Base-by-base conservation (phyloP, 2,113 vertebrate species). In the Ciconia maguari region DNA sequence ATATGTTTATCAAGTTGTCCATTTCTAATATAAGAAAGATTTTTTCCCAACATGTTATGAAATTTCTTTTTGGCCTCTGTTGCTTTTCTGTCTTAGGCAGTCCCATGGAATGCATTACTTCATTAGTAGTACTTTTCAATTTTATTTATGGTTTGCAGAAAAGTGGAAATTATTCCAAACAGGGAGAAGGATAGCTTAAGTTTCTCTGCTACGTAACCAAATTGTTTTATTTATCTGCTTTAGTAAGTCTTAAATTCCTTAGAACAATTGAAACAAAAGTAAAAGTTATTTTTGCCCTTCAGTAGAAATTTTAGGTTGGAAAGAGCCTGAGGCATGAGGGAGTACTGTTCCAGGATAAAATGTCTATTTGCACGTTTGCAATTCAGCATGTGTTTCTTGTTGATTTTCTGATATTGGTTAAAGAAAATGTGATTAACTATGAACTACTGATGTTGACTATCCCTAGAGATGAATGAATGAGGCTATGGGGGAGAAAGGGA, bases 341-440 rank as follows among this genome's bases (percentile, higher is more conserved):
- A 91, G 8, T 74, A 60, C 13, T 30, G 9, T 87, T 85, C 22
- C 27, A 90, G 66, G 21, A 69, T 62, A 83, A 77, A 84, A 77
- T 5, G 20, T 51, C 24, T 74, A 24, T 94, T 94, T 89, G 7
- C 36, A 38, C 70, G 38, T 44, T 62, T 95, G 7, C 64, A 93
- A 16, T 97, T 91, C 41, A 74, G 14, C 25, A 13, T 89, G 30
- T 80, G 52, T 72, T 94, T 82, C 71, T 42, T 18, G 22, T 77
- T 89, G 44, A 83, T 89, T 89, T 72, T 96, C 58, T 96, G 65
- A 87, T 93, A 62, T 21, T 34, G 10, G 16, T 64, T 94, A 84
- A 60, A 96, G 46, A 89, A 96, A 97, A 80, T 64, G 22, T 77
- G 51, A 83, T 54, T 64, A 64, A 66, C 55, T 78, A 7, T 82